Evolutionary conservation across 2,888 invertebrate species (phyloP).

Genomic region (Protophormia terraenovae): DNA sequence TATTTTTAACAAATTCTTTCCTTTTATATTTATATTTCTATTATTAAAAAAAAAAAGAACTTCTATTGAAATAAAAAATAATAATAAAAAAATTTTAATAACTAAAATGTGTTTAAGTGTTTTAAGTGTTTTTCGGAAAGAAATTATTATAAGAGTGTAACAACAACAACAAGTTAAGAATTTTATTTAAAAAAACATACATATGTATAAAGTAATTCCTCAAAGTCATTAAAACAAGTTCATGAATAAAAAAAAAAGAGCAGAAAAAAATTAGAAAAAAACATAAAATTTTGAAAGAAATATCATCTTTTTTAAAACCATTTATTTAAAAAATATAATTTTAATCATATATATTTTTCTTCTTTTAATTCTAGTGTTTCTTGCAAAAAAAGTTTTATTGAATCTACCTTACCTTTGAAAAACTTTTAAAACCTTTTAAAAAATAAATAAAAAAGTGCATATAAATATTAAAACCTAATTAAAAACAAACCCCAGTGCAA

Average conservation of each 20-base stretch:
- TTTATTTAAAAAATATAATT: constrained; percentile 1
- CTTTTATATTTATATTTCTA: background rate
- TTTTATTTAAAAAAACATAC: background rate
- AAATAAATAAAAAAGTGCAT: constrained; percentile 8
- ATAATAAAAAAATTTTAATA: background rate
- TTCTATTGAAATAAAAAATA: background rate
- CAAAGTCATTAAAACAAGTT: constrained; percentile 34
- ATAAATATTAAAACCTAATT: background rate
- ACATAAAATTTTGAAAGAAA: constrained; percentile 33
- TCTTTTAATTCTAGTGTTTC: constrained; percentile 33
- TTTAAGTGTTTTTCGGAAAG: background rate
- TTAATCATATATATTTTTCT: background rate
- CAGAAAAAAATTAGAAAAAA: constrained; percentile 37
- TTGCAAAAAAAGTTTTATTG: background rate
- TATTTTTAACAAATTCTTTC: background rate
- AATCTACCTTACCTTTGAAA: background rate
- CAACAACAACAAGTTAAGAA: constrained; percentile 20
- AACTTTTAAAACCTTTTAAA: background rate
- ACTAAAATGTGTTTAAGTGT: background rate
- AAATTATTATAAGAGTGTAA: constrained; percentile 12
- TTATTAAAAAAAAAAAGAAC: background rate
- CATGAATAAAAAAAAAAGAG: background rate
- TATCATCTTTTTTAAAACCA: background rate
- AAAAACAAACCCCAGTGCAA: constrained; percentile 33
- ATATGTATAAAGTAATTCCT: constrained; percentile 50